Evolutionary conservation across 2,113 vertebrate species (phyloP).

Genomic region (Asarcornis scutulata): DNA sequence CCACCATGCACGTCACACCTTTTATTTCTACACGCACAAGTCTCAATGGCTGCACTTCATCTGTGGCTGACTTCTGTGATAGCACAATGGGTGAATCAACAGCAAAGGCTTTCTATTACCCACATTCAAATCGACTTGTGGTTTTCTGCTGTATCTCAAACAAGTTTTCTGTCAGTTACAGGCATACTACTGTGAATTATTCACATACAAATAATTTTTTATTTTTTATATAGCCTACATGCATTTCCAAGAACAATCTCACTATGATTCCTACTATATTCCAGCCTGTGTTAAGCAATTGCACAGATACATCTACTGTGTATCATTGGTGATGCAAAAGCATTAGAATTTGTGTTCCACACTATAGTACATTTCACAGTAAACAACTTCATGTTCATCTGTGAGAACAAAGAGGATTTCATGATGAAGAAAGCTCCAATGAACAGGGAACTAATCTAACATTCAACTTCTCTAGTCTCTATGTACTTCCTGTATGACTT

Average conservation of each 20-base stretch:
- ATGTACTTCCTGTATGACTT: background rate
- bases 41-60: background rate
- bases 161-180: background rate
- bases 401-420: background rate
- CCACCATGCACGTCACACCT: background rate
- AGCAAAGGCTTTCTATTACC: background rate
- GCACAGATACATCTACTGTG: background rate
- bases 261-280: background rate
- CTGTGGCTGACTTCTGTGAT: background rate
- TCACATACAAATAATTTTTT: background rate
- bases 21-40: background rate
- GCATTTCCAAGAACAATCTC: background rate
- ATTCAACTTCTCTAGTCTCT: background rate
- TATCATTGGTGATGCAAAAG: background rate
- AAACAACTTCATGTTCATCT: background rate
- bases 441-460: background rate
- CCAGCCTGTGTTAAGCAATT: background rate
- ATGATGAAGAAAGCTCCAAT: background rate
- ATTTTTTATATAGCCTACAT: background rate
- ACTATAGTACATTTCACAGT: background rate
- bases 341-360: background rate
- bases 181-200: background rate
- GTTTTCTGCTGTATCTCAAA: background rate
- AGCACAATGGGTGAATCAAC: background rate
- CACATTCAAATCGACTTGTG: background rate